Base-by-base conservation (phyloP, 2,888 invertebrate species). In the Falcaria lacertinaria region DNA sequence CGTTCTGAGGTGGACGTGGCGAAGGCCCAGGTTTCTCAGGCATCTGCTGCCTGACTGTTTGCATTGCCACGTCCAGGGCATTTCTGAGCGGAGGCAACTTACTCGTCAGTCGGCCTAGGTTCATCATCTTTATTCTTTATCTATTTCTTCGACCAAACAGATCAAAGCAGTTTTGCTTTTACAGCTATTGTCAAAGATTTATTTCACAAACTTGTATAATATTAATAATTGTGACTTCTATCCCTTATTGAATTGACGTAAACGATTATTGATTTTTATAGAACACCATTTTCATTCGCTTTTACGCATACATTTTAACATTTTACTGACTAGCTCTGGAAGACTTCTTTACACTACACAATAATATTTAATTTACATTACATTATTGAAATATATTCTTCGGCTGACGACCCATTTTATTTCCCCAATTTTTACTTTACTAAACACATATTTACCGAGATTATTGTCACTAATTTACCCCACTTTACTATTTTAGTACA, bases 61-160 rank as follows among this genome's bases (percentile, higher is more conserved):
- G 96, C 92, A 94, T 93, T 16, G 95, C 95, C 53, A 96, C 96
- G 72, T 95, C 95, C 67, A 95, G 73, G 34, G 94, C 93, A 72
- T 95, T 95, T 71, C 92, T 92, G 50, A 95, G 68, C 32, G 95
- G 94, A 38, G 95, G 94, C 62, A 96, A 73, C 66, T 91, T 91
- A 58, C 37, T 37, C 11, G 37, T 37, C 6, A 93, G 91, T 48
- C 91, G 90, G 32, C 92, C 91, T 45, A 89, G 54, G 50, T 88
- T 83, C 42, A 84, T 73, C 80, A 80, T 86, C 41, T 66, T 79
- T 19, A 39, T 38, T 14, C 37, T 44, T 40, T 45, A 46, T 41
- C 34, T 28, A 41, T 19, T 16, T 42, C 33, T 35, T 16, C 39
- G 41, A 43, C 33, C 8, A 25, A 41, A 32, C 15, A 28, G 13